Conservation (phyloP, 2,797 vertebrate species). For the Anguilla pacifica region DNA sequence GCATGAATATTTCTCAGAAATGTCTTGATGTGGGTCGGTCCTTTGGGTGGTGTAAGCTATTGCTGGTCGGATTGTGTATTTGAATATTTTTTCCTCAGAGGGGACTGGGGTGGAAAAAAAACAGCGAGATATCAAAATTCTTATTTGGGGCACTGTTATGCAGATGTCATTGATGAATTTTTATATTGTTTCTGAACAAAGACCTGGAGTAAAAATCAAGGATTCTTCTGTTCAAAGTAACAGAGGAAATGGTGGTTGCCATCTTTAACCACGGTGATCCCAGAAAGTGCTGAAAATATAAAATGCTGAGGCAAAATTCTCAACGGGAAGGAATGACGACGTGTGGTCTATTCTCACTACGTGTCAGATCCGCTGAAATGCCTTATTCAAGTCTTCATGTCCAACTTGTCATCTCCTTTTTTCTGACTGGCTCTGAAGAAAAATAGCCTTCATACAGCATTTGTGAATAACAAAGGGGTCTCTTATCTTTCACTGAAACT, state of each 20-base stretch:
- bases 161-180: conserved; percentile 1
- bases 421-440: background rate
- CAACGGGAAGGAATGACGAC: background rate
- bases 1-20: background rate
- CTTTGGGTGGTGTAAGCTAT: background rate
- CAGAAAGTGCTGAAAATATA: conserved; percentile 18
- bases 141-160: background rate
- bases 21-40: background rate
- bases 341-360: background rate
- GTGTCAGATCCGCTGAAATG: background rate
- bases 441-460: background rate
- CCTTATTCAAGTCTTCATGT: background rate
- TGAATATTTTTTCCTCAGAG: background rate
- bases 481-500: background rate
- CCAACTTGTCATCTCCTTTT: background rate
- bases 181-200: conserved; percentile 1
- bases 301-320: conserved; percentile 5
- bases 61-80: conserved; percentile 2
- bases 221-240: background rate
- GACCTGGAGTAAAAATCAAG: conserved; percentile 1
- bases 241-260: background rate
- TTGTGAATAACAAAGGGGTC: background rate
- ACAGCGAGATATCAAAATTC: background rate
- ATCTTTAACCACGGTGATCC: background rate
- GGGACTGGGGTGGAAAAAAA: background rate